A percentile compares a stretch with the other conserved stretches of the same genome.
These are phyloP conservation scores for Merodon equestris DNA, from an alignment of 2,888 invertebrate species.

Conservation along the genomic window DNA sequence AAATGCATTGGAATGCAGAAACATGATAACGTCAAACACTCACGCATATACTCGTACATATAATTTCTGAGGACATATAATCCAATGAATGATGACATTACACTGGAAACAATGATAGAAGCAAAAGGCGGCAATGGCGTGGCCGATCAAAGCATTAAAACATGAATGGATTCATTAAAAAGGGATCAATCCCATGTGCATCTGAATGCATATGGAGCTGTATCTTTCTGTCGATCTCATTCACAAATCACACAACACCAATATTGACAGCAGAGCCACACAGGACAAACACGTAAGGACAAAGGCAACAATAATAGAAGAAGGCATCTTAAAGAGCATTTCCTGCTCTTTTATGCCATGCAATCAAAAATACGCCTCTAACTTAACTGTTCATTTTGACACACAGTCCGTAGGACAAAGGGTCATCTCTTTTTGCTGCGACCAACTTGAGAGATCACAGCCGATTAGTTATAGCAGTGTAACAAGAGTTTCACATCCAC, in stretches of 20 bases:
- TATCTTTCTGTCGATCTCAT: constrained; percentile 53
- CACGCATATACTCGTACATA: constrained; percentile 3
- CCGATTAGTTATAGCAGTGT: constrained; percentile 31
- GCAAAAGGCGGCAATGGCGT: constrained; percentile 47
- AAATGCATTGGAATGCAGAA: too few relatives aligned
- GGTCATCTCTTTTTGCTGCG: constrained; percentile 47
- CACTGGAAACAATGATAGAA: constrained; percentile 33
- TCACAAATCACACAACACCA: constrained; percentile 53
- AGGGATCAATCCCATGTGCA: constrained; percentile 66
- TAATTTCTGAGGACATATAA: constrained; percentile 17
- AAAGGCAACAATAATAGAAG: constrained; percentile 43
- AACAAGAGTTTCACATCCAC: constrained; percentile 49
- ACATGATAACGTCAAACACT: constrained; percentile 22
- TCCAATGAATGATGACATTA: constrained; percentile 58
- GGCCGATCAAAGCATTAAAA: constrained; percentile 64
- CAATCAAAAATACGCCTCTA: constrained; percentile 14
- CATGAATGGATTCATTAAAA: constrained; percentile 70
- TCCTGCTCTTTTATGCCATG: constrained; percentile 60
- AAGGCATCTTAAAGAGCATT: constrained; percentile 65
- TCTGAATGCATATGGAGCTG: neutral
- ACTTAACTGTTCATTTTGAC: constrained; percentile 64
- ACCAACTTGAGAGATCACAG: constrained; percentile 65
- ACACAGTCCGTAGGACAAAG: constrained; percentile 29
- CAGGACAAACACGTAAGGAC: too few relatives aligned
- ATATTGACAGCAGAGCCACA: constrained; percentile 47